Evolutionary conservation across 2,888 invertebrate species (phyloP), one percentile per base, ranked within the genome.

Genomic region (Cactoblastis cactorum): DNA sequence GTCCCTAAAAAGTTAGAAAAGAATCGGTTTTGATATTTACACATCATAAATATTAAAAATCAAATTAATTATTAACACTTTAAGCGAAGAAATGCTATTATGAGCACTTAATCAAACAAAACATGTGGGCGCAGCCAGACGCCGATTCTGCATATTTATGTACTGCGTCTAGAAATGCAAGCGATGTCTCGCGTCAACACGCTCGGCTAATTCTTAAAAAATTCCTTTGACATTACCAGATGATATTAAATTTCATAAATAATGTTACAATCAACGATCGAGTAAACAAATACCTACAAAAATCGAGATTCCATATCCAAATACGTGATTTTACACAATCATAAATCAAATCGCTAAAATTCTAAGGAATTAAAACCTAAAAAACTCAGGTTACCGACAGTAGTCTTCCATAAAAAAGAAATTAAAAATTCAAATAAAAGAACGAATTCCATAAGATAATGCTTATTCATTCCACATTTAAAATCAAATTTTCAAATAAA

Each of bases 391-490:
- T 69, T 73, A 78, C 46, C 74, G 74, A 76, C 78, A 77, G 83
- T 83, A 86, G 85, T 81, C 80, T 71, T 71, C 65, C 65, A 65
- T 66, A 81, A 86, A 83, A 86, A 86, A 83, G 77, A 81, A 85
- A 85, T 86, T 83, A 83, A 89, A 83, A 83, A 84, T 83, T 80
- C 80, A 84, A 85, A 85, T 85, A 86, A 85, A 86, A 82, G 83
- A 86, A 82, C 77, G 79, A 81, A 85, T 85, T 85, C 83, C 83
- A 69, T 83, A 83, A 85, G 84, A 88, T 86, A 87, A 88, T 88
- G 89, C 89, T 87, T 89, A 87, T 86, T 89, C 89, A 89, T 89
- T 85, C 88, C 85, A 88, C 80, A 86, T 89, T 88, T 87, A 88
- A 89, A 89, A 88, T 86, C 85, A 85, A 88, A 85, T 87, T 89